Conservation (phyloP, 2,797 vertebrate genomes). For the Chelidonichthys spinosus region DNA sequence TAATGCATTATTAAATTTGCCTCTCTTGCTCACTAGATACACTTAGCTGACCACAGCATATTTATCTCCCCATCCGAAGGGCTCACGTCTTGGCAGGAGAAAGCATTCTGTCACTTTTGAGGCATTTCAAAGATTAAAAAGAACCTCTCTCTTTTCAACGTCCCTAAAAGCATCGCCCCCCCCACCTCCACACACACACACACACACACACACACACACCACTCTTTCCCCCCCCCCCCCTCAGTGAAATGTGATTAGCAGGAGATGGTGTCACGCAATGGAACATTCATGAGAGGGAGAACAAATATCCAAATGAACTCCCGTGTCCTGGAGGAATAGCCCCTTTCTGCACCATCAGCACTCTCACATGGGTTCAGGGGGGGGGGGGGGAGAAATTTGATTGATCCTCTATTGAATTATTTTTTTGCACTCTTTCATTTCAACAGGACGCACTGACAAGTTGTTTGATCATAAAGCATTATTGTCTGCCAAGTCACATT, state of each 20-base stretch:
- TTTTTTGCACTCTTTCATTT: slow-evolving; percentile 88
- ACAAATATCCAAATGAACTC: slow-evolving; percentile 91
- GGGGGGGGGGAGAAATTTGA: slow-evolving; percentile 75
- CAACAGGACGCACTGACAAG: slow-evolving; percentile 87
- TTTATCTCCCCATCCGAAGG: slow-evolving; percentile 97
- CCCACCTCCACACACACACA: no score
- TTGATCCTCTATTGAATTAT: slow-evolving; percentile 91
- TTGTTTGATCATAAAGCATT: slow-evolving; percentile 90
- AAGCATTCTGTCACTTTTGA: slow-evolving; percentile 99
- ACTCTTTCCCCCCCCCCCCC: neutral
- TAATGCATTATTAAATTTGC: slow-evolving; percentile 99
- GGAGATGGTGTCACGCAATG: slow-evolving; percentile 94
- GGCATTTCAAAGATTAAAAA: slow-evolving; percentile 99
- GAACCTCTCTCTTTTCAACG: slow-evolving; percentile 99
- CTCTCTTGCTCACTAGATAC: slow-evolving; percentile 98
- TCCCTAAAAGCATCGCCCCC: slow-evolving; percentile 91
- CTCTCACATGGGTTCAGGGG: no score
- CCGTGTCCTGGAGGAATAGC: slow-evolving; percentile 89
- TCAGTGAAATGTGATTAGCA: slow-evolving; percentile 97
- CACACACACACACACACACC: no score
- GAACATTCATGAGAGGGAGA: slow-evolving; percentile 91
- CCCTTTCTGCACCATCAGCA: slow-evolving; percentile 88
- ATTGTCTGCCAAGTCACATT: slow-evolving; percentile 90
- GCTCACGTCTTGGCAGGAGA: slow-evolving; percentile 99
- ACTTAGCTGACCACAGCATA: slow-evolving; percentile 99